phyloP scores from a whole-genome alignment of 2,797 vertebrate species.

The Arnoldichthys spilopterus region DNA sequence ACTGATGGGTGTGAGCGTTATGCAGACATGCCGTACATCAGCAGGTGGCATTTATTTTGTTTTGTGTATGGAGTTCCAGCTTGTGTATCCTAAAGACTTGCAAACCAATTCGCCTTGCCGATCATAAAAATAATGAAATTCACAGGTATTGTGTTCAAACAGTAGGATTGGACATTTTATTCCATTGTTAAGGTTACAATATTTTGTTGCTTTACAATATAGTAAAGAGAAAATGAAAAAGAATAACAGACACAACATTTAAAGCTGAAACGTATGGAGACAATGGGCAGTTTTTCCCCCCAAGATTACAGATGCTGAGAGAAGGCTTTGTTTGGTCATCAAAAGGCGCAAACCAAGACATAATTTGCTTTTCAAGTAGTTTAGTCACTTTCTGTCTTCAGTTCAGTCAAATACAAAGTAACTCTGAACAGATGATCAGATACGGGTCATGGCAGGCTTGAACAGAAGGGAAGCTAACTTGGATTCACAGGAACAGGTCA shows the following conservation, averaged over 20 bases:
- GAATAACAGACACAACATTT: constrained; percentile 67
- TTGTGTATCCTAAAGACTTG: background rate
- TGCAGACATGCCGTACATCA: background rate
- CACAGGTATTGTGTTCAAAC: constrained; percentile 79
- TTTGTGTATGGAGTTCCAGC: background rate
- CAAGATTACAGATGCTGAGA: background rate
- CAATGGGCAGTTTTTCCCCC: background rate
- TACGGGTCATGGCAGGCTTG: constrained; percentile 47
- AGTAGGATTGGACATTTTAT: constrained; percentile 79
- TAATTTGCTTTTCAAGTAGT: constrained; percentile 61
- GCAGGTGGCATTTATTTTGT: constrained; percentile 9
- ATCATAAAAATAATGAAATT: constrained; percentile 77
- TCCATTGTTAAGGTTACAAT: constrained; percentile 77
- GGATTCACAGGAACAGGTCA: constrained; percentile 34
- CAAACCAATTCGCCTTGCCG: no score
- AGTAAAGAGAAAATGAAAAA: constrained; percentile 50
- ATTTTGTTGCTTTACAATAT: constrained; percentile 73
- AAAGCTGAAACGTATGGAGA: constrained; percentile 54
- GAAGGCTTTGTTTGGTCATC: constrained; percentile 64
- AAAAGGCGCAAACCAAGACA: constrained; percentile 50
- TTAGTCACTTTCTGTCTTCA: constrained; percentile 71
- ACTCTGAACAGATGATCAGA: constrained; percentile 65
- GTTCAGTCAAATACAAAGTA: constrained; percentile 66
- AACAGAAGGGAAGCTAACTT: constrained; percentile 6
- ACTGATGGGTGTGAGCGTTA: background rate